Evolutionary conservation across 2,113 vertebrate genomes (phyloP).

Genomic region (Carettochelys insculpta): DNA sequence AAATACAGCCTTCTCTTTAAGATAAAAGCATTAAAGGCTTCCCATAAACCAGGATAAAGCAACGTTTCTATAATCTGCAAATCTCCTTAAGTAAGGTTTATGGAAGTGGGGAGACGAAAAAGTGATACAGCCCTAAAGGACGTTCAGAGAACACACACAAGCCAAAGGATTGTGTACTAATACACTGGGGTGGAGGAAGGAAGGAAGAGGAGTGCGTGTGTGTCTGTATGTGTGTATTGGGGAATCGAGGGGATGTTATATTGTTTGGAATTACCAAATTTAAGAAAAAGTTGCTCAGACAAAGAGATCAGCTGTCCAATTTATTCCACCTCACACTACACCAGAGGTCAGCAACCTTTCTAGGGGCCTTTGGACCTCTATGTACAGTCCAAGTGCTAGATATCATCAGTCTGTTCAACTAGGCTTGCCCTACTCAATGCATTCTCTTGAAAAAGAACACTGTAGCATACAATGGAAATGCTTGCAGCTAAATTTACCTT

Average conservation of each 20-base stretch:
- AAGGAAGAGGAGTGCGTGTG: too few species aligned
- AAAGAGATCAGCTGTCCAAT: too few species aligned
- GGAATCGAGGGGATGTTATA: too few species aligned
- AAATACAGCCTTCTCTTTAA: not conserved
- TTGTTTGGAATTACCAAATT: too few species aligned
- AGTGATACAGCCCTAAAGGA: not conserved
- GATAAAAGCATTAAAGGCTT: not conserved
- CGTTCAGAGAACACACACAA: not conserved
- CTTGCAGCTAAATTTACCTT: not conserved
- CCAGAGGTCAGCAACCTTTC: too few species aligned
- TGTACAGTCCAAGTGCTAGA: too few species aligned
- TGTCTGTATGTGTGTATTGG: too few species aligned
- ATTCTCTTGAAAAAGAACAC: not conserved
- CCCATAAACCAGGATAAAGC: not conserved
- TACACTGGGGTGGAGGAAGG: too few species aligned
- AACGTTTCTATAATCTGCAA: not conserved
- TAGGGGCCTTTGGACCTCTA: too few species aligned
- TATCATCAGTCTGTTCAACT: not conserved
- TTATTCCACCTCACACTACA: too few species aligned
- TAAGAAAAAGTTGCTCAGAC: too few species aligned
- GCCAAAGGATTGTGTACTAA: not conserved
- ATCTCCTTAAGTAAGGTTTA: not conserved
- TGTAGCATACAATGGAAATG: not conserved
- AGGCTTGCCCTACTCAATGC: not conserved
- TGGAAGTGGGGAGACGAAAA: not conserved